Evolutionary conservation across 92 coral and sea anemone species (phyloP).

Genomic region (Ricordea florida): DNA sequence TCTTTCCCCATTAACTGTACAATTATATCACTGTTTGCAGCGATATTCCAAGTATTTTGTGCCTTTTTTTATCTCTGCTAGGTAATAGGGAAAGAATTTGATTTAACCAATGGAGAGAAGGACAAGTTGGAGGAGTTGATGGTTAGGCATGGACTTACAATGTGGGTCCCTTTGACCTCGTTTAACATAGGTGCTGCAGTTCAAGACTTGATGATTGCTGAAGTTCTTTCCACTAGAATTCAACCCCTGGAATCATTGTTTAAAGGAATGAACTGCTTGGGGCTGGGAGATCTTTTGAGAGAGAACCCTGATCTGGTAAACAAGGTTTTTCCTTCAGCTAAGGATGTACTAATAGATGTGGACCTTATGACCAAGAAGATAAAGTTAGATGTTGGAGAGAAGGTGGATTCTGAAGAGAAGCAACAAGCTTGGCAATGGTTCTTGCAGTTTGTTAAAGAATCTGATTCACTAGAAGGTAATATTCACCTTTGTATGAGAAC

Average conservation of each 20-base stretch:
- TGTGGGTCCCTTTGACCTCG: constrained; percentile 44
- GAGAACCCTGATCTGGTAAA: constrained; percentile 21
- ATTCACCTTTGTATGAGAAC: neutral
- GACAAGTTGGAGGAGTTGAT: constrained; percentile 63
- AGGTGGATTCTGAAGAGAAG: constrained; percentile 25
- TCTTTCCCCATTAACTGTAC: neutral
- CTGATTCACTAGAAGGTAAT: constrained; percentile 11
- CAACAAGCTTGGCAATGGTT: constrained; percentile 30
- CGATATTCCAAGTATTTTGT: constrained; percentile 6
- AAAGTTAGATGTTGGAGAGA: constrained; percentile 27
- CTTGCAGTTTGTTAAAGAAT: constrained; percentile 41
- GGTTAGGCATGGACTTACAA: constrained; percentile 66
- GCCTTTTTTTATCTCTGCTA: constrained; percentile 3
- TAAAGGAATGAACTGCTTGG: constrained; percentile 67
- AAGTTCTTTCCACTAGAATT: constrained; percentile 55
- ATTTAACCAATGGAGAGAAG: constrained; percentile 23
- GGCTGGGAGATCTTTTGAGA: constrained; percentile 64
- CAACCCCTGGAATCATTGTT: constrained; percentile 47
- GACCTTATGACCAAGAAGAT: constrained; percentile 38
- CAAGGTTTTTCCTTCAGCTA: constrained; percentile 51
- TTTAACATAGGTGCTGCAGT: constrained; percentile 50
- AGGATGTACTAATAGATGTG: constrained; percentile 30
- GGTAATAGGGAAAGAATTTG: constrained; percentile 28
- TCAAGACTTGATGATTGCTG: constrained; percentile 62
- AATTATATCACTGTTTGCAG: neutral